Conservation (phyloP, 2,113 vertebrate species). For the Nannobrachium achirus region DNA sequence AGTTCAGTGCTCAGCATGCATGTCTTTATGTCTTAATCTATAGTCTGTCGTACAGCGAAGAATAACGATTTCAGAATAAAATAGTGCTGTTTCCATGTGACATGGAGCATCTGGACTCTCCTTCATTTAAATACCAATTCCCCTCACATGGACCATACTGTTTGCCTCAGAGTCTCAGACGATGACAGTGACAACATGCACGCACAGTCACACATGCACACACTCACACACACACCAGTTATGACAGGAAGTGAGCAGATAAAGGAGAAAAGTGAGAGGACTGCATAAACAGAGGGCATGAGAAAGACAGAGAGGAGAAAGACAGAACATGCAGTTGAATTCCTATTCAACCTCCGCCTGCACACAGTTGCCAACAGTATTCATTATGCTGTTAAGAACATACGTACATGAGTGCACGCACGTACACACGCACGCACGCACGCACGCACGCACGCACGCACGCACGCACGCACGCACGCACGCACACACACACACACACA, state of each 20-base stretch:
- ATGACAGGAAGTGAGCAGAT: neutral
- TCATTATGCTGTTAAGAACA: too few relatives aligned
- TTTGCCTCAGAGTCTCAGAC: neutral
- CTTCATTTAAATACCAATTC: slow-evolving; percentile 3
- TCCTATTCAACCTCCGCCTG: too few relatives aligned
- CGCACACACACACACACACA: slow-evolving; percentile 2
- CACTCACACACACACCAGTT: neutral
- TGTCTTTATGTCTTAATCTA: neutral
- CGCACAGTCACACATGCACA: neutral
- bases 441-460: neutral
- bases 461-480: neutral
- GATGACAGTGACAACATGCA: neutral
- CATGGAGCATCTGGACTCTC: neutral
- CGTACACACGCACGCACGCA: neutral
- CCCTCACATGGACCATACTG: neutral
- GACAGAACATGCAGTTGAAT: too few relatives aligned
- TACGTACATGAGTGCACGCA: neutral
- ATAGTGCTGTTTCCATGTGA: neutral
- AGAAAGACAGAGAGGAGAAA: too few relatives aligned
- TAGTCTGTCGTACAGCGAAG: too few relatives aligned
- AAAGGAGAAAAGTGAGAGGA: too few relatives aligned
- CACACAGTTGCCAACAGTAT: too few relatives aligned
- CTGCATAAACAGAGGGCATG: too few relatives aligned
- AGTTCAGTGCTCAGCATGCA: neutral
- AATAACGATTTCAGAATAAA: neutral